phyloP scores from a whole-genome alignment of 2,797 vertebrate species.

The Enteromius afrohamiltoni region DNA sequence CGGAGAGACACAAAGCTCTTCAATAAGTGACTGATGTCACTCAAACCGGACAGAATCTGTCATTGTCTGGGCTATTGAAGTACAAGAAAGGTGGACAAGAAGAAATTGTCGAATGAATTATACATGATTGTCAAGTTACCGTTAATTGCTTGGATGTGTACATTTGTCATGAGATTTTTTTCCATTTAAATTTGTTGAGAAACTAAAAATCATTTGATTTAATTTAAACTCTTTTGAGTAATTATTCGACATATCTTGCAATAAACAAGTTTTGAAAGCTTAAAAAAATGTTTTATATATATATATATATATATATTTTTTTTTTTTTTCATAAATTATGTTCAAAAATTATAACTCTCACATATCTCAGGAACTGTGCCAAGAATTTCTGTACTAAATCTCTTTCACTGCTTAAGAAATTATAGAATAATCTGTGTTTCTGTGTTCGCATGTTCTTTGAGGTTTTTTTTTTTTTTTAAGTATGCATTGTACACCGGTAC shows the following conservation, averaged over 20 bases:
- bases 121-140: background rate
- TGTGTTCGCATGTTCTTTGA: conserved; percentile 22
- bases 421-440: conserved; percentile 6
- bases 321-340: background rate
- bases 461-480: conserved; percentile 11
- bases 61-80: background rate
- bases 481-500: conserved; percentile 31
- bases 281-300: background rate
- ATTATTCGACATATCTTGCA: background rate
- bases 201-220: background rate
- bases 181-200: background rate
- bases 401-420: background rate
- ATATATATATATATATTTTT: no score
- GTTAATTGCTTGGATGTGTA: background rate
- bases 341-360: background rate
- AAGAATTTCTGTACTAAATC: background rate
- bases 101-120: background rate
- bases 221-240: background rate
- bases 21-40: conserved; percentile 10
- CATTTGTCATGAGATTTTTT: background rate
- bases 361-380: background rate
- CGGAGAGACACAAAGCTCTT: background rate
- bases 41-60: conserved; percentile 2
- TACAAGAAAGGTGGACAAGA: background rate
- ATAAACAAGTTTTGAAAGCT: background rate